Percentiles rank a stretch among this genome's conserved stretches.
phyloP scores from a whole-genome alignment of 2,888 invertebrate genomes.

The Zonitis immaculata region DNA sequence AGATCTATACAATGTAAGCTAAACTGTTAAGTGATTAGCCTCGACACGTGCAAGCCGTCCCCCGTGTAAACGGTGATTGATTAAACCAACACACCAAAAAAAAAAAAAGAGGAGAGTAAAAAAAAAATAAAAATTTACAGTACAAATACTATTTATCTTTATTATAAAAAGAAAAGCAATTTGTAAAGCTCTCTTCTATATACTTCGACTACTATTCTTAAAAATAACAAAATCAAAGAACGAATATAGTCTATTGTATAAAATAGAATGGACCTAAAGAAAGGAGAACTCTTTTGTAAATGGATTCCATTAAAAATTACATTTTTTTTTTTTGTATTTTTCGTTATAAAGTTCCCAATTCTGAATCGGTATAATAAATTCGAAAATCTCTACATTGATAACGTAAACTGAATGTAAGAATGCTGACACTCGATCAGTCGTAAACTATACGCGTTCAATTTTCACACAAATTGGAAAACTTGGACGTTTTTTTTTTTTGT shows the following conservation, averaged over 20 bases:
- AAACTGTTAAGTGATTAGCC: conserved; percentile 39
- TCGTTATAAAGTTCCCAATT: not conserved
- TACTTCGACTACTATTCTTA: not conserved
- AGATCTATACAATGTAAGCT: conserved; percentile 12
- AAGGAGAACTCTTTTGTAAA: not conserved
- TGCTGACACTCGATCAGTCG: conserved; percentile 18
- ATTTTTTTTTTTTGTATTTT: not conserved
- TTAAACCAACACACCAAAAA: conserved; percentile 33
- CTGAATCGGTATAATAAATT: not conserved
- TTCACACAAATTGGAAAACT: conserved; percentile 21
- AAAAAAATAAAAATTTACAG: conserved; percentile 36
- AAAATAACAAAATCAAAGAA: not conserved
- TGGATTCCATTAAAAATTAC: not conserved
- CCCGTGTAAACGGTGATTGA: conserved; percentile 38
- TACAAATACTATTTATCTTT: conserved; percentile 36
- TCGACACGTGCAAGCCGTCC: conserved; percentile 36
- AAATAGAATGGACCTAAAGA: not conserved
- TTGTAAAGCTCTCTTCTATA: conserved; percentile 22
- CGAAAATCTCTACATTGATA: not conserved
- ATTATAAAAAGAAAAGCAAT: conserved; percentile 35
- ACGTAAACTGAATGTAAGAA: not conserved
- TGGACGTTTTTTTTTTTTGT: conserved; percentile 17
- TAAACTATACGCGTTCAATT: conserved; percentile 19
- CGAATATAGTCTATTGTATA: not conserved
- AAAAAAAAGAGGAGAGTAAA: too few species aligned